A percentile compares a stretch with the other conserved stretches of the same genome.
Conservation (phyloP, 2,888 invertebrate genomes). For the Stenoptilia bipunctidactyla region DNA sequence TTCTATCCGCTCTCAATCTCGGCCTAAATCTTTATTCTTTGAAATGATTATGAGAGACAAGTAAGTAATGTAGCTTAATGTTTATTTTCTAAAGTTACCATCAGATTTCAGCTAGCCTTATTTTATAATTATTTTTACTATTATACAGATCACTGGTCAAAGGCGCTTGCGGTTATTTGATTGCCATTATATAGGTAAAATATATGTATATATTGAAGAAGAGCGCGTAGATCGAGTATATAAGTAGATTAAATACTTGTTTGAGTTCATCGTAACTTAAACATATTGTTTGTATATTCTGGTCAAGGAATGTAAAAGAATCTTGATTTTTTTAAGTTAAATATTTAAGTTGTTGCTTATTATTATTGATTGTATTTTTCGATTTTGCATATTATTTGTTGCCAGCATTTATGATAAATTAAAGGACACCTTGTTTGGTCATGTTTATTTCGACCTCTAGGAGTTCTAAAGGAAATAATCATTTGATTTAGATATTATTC, state of each 20-base stretch:
- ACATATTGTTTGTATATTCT: slow-evolving; percentile 4
- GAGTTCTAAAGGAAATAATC: too few relatives aligned
- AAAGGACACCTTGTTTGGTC: too few relatives aligned
- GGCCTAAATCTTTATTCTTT: slow-evolving; percentile 32
- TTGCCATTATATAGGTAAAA: slow-evolving; percentile 16
- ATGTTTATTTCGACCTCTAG: too few relatives aligned
- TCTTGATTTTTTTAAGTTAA: not conserved
- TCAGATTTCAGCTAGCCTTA: slow-evolving; percentile 65
- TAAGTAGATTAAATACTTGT: not conserved
- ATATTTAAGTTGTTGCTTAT: not conserved
- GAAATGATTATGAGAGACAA: slow-evolving; percentile 40
- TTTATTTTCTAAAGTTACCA: slow-evolving; percentile 65
- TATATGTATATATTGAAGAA: slow-evolving; percentile 31
- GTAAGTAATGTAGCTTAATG: slow-evolving; percentile 47
- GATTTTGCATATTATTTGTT: too few relatives aligned
- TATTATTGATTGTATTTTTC: too few relatives aligned
- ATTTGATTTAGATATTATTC: too few relatives aligned
- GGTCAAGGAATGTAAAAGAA: slow-evolving; percentile 3
- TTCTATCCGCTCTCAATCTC: slow-evolving; percentile 28
- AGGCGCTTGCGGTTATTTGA: slow-evolving; percentile 43
- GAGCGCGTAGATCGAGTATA: not conserved
- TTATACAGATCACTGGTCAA: slow-evolving; percentile 37
- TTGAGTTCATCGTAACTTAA: too few relatives aligned
- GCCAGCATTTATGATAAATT: too few relatives aligned
- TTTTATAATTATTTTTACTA: slow-evolving; percentile 42